phyloP scores from a whole-genome alignment of 2,888 invertebrate genomes.

The Carterocephalus palaemon region DNA sequence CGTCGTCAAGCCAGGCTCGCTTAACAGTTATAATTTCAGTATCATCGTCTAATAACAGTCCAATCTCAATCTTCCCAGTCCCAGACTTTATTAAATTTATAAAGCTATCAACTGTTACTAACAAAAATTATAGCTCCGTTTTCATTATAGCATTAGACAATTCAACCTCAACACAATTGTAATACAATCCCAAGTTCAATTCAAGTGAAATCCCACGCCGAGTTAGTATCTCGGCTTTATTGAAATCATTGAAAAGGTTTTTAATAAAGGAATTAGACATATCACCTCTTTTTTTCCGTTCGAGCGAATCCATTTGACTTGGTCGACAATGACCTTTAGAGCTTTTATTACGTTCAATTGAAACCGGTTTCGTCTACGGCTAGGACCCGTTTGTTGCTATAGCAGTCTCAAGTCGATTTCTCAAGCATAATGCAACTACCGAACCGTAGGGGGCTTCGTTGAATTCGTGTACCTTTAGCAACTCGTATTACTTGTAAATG shows the following conservation, averaged over 20 bases:
- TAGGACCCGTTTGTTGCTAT: conserved; percentile 37
- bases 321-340: conserved; percentile 46
- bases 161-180: too few relatives aligned
- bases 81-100: conserved; percentile 12
- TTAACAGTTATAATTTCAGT: neutral
- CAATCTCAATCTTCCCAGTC: conserved; percentile 8
- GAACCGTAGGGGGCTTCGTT: conserved; percentile 19
- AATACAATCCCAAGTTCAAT: too few relatives aligned
- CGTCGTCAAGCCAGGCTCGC: too few relatives aligned
- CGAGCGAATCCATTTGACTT: conserved; percentile 23
- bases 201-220: conserved; percentile 13
- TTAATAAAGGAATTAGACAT: conserved; percentile 24
- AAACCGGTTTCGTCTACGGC: conserved; percentile 40
- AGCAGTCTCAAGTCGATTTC: conserved; percentile 27
- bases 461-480: conserved; percentile 12
- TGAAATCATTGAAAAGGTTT: conserved; percentile 20
- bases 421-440: conserved; percentile 22
- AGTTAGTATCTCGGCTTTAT: conserved; percentile 13
- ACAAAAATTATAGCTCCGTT: conserved; percentile 18
- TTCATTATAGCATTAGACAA: conserved; percentile 16
- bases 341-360: conserved; percentile 43
- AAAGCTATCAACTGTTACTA: conserved; percentile 15
- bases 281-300: conserved; percentile 22
- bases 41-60: neutral
- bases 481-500: neutral